These are phyloP conservation scores for Genyomyrus donnyi DNA, from an alignment of 2,113 vertebrate species.

Conservation along the genomic window DNA sequence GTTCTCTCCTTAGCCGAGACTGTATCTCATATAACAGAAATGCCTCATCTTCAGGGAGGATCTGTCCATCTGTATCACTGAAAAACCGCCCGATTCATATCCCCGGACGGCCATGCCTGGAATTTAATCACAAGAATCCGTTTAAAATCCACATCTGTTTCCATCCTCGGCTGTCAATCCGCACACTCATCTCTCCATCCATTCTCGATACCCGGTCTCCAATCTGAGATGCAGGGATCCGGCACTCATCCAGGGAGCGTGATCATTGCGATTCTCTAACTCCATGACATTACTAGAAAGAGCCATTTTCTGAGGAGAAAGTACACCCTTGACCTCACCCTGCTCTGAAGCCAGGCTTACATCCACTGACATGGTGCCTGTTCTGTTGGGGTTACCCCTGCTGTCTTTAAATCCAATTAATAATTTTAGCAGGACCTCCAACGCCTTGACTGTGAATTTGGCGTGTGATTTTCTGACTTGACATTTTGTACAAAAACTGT, in stretches of 20 bases:
- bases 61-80: background rate
- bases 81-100: background rate
- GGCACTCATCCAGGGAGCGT: background rate
- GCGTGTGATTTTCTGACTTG: background rate
- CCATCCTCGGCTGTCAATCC: background rate
- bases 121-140: background rate
- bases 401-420: slow-evolving; percentile 1
- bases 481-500: slow-evolving; percentile 2
- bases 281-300: background rate
- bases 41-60: background rate
- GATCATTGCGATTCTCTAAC: background rate
- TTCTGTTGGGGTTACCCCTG: background rate
- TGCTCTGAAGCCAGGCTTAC: background rate
- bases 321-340: background rate
- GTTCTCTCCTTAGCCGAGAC: background rate
- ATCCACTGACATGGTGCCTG: background rate
- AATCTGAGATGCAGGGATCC: background rate
- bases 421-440: background rate
- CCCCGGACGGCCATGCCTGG: background rate
- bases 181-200: background rate
- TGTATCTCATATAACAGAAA: background rate
- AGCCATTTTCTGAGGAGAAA: background rate
- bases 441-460: background rate
- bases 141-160: background rate
- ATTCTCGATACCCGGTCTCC: background rate